These are phyloP conservation scores for Pachypanchax playfairii DNA, from an alignment of 2,113 vertebrate genomes.

Conservation along the genomic window DNA sequence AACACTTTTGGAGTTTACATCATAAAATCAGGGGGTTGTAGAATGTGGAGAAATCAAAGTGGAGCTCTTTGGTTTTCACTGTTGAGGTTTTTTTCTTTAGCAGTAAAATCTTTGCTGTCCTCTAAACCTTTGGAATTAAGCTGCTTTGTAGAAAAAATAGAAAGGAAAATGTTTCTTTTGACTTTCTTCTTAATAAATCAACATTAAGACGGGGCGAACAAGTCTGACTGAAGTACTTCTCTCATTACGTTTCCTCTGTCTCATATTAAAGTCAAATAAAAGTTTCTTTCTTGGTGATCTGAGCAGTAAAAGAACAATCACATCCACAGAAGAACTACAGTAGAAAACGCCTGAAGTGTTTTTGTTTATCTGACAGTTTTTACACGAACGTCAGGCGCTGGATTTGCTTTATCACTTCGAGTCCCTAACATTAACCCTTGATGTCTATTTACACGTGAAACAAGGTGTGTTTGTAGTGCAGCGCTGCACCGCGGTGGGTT, in stretches of 20 bases:
- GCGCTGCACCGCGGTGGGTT: constrained; percentile 58
- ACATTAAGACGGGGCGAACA: constrained; percentile 45
- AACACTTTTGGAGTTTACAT: constrained; percentile 60
- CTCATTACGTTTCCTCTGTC: constrained; percentile 30
- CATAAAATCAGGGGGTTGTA: constrained; percentile 59
- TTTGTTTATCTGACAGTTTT: constrained; percentile 57
- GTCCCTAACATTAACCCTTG: constrained; percentile 58
- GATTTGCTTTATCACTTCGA: constrained; percentile 52
- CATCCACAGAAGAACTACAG: constrained; percentile 70
- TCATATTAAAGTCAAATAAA: constrained; percentile 47
- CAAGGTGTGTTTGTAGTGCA: constrained; percentile 47
- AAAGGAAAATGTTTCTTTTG: constrained; percentile 52
- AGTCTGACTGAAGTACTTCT: constrained; percentile 43
- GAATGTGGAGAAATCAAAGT: constrained; percentile 60
- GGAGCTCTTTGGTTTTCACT: constrained; percentile 85
- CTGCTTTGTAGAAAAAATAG: constrained; percentile 80
- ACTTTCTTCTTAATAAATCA: constrained; percentile 49
- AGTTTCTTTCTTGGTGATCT: constrained; percentile 44
- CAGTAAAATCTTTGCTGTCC: constrained; percentile 78
- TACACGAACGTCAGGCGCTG: constrained; percentile 51
- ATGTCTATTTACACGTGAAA: constrained; percentile 73
- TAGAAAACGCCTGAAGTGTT: constrained; percentile 67
- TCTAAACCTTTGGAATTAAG: constrained; percentile 85
- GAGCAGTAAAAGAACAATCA: constrained; percentile 68
- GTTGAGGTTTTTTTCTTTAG: constrained; percentile 78